Conservation (phyloP, 2,113 vertebrate species). For the Forbesichthys agassizii region DNA sequence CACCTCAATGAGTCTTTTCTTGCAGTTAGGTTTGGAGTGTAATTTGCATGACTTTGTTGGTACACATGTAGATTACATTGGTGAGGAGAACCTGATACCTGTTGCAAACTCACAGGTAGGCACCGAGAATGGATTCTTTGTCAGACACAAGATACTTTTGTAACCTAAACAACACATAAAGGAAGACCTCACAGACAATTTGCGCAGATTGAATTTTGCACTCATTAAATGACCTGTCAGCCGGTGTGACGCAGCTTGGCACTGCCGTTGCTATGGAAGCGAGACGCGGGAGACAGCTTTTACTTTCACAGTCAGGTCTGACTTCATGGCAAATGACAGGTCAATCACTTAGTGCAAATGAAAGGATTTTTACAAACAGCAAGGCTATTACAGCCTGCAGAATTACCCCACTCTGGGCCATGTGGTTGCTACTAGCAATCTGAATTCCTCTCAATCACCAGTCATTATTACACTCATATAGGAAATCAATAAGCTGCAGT, state of each 20-base stretch:
- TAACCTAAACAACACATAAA: slow-evolving; percentile 24
- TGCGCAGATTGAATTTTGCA: slow-evolving; percentile 39
- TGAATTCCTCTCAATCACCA: slow-evolving; percentile 61
- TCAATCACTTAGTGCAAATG: slow-evolving; percentile 77
- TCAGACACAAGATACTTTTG: slow-evolving; percentile 8
- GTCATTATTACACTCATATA: slow-evolving; percentile 50
- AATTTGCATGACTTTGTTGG: not conserved
- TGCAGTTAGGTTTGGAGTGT: not conserved
- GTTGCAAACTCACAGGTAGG: not conserved
- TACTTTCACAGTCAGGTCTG: slow-evolving; percentile 64
- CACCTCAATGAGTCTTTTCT: not conserved
- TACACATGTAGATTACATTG: not conserved
- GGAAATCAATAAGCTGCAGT: slow-evolving; percentile 32
- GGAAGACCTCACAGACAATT: slow-evolving; percentile 23
- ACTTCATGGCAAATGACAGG: slow-evolving; percentile 74
- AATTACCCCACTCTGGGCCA: slow-evolving; percentile 57
- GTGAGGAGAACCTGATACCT: not conserved
- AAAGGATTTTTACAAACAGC: slow-evolving; percentile 72
- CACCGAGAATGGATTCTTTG: not conserved
- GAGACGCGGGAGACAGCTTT: slow-evolving; percentile 44
- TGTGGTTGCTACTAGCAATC: slow-evolving; percentile 42
- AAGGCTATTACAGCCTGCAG: slow-evolving; percentile 55
- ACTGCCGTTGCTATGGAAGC: slow-evolving; percentile 59
- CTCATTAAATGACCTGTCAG: slow-evolving; percentile 57
- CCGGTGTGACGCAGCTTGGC: slow-evolving; percentile 35